These are phyloP conservation scores for Sebastolobus altivelis DNA, from an alignment of 2,797 vertebrate species.

Conservation along the genomic window DNA sequence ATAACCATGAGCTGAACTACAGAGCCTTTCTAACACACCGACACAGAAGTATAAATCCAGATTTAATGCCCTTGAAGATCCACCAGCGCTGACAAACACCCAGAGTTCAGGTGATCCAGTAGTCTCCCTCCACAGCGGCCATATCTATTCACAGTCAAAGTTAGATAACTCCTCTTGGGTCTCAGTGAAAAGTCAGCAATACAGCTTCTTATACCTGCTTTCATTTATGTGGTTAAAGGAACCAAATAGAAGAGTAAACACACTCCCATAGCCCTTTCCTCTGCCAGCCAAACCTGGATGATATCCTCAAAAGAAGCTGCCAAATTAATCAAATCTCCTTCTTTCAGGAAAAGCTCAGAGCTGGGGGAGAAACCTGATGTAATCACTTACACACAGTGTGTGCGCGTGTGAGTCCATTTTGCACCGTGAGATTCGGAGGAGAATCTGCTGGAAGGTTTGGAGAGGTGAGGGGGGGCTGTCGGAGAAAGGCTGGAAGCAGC, in stretches of 20 bases:
- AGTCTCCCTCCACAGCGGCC: background rate
- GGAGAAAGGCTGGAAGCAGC: slow-evolving; percentile 25
- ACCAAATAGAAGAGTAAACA: slow-evolving; percentile 30
- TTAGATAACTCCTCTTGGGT: background rate
- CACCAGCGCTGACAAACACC: background rate
- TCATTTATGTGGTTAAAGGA: slow-evolving; percentile 26
- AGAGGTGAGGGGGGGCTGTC: background rate
- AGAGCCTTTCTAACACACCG: background rate
- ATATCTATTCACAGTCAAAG: background rate
- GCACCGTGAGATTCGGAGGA: background rate
- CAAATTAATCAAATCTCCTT: slow-evolving; percentile 57
- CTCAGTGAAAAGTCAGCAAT: background rate
- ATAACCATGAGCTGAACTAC: background rate
- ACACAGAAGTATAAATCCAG: background rate
- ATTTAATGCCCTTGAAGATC: background rate
- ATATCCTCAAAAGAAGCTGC: slow-evolving; percentile 44
- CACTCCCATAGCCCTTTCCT: slow-evolving; percentile 7
- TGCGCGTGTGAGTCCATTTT: slow-evolving; percentile 22
- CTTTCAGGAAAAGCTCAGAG: slow-evolving; percentile 19
- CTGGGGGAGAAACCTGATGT: slow-evolving; percentile 33
- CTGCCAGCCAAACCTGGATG: slow-evolving; percentile 23
- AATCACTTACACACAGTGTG: slow-evolving; percentile 29
- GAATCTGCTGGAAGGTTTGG: slow-evolving; percentile 11
- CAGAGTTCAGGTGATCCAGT: background rate
- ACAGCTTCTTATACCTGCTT: slow-evolving; percentile 6